phyloP scores from a whole-genome alignment of 30 jellyfish, hydroid and myxozoan genomes.

The Pseudorhiza aurosa region DNA sequence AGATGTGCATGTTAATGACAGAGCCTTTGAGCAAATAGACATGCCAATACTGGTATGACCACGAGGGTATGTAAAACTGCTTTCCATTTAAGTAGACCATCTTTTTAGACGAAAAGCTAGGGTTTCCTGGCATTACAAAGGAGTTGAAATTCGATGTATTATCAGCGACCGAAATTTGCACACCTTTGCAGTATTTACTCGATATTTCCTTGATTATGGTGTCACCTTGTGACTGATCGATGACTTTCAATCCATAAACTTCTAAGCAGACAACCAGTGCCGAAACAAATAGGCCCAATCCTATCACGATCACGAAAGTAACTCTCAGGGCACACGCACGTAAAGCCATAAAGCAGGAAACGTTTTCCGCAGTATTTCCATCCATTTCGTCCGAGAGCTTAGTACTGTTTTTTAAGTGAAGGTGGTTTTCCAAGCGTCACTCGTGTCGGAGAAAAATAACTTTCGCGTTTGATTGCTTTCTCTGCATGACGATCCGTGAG shows the following conservation, averaged over 20 bases:
- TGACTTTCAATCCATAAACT: constrained; percentile 20
- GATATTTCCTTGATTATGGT: neutral
- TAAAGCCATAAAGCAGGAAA: constrained; percentile 7
- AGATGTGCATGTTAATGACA: constrained; percentile 47
- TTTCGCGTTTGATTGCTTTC: no score
- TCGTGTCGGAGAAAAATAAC: no score
- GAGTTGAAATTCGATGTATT: constrained; percentile 14
- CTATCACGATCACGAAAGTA: constrained; percentile 34
- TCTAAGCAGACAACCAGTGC: constrained; percentile 54
- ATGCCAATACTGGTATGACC: constrained; percentile 92
- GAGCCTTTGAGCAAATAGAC: constrained; percentile 74
- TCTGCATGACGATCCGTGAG: no score
- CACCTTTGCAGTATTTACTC: constrained; percentile 54
- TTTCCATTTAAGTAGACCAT: constrained; percentile 30
- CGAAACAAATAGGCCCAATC: constrained; percentile 38
- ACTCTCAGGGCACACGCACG: constrained; percentile 33
- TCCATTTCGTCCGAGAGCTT: no score
- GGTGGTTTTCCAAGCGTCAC: no score
- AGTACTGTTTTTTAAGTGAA: no score
- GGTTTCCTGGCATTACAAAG: constrained; percentile 28
- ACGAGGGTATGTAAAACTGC: constrained; percentile 74
- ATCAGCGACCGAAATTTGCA: neutral
- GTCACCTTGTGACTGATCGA: constrained; percentile 46
- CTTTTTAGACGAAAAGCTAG: constrained; percentile 41
- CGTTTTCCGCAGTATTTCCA: neutral